Evolutionary conservation across 2,888 invertebrate species (phyloP), one percentile per base, ranked within the genome.

Genomic region (Andrena flavipes): DNA sequence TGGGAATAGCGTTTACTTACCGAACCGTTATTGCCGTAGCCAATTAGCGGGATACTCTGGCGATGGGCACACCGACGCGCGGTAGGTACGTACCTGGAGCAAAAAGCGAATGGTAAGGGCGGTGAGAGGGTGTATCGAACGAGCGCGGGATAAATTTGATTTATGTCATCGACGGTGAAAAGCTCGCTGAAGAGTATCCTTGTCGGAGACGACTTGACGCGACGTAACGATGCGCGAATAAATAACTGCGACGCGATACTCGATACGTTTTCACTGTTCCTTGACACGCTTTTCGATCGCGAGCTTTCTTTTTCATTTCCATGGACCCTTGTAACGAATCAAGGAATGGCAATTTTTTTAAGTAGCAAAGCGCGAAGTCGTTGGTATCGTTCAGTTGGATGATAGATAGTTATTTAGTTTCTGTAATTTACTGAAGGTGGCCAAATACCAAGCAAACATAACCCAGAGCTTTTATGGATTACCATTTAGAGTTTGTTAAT

Each of bases 61-160:
- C 33, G 35, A 68, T 60, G 64, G 30, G 35, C 84, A 80, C 75
- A 60, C 20, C 51, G 76, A 42, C 68, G 35, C 23, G 29, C 48
- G 7, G 65, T 82, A 82, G 7, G 65, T 82, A 87, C 86, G 82
- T 84, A 87, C 88, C 88, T 87, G 86, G 23, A 80, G 84, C 63
- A 67, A 84, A 74, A 63, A 67, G 76, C 10, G 56, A 75, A 70
- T 20, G 5, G 23, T n/a, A 13, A 33, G 33, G 51, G 23, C 29
- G 5, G n/a, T 13, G n/a, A 33, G 33, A 60, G 10, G 56, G 23
- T 64, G 23, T 23, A 33, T 20, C 29, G n/a, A 26, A 26, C 26
- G 2, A 20, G 8, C 26, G 23, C 10, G 4, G 54, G 42, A 13
- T 64, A 63, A 35, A 63, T 64, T 71, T 60, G 49, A 77, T 72